These are phyloP conservation scores for Caenorhabditis plicata DNA, from an alignment of 2,888 invertebrate genomes.

Conservation along the genomic window DNA sequence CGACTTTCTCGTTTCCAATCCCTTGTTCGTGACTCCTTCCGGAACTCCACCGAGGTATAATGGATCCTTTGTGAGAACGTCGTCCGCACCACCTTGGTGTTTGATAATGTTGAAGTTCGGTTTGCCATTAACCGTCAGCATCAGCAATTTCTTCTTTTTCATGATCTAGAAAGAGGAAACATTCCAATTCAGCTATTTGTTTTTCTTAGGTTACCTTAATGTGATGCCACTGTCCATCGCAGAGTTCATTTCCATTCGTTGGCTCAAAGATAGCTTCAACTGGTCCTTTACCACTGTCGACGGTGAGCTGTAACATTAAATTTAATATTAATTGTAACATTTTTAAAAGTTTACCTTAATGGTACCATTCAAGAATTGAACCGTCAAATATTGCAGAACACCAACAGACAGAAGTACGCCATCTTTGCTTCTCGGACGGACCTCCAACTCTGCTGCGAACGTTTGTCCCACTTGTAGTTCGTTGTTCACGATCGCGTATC, in stretches of 20 bases:
- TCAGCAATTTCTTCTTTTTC: conserved; percentile 87
- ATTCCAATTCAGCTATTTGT: not conserved
- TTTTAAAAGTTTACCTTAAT: no score
- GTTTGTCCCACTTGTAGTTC: conserved; percentile 43
- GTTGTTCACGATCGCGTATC: conserved; percentile 65
- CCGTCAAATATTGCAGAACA: conserved; percentile 76
- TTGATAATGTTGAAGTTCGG: conserved; percentile 76
- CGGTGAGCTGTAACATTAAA: no score
- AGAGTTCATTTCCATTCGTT: conserved; percentile 71
- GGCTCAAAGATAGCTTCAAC: conserved; percentile 67
- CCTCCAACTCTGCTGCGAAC: conserved; percentile 59
- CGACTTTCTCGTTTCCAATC: conserved; percentile 31
- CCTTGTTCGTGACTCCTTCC: conserved; percentile 50
- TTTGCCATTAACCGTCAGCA: conserved; percentile 81
- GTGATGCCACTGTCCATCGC: conserved; percentile 93
- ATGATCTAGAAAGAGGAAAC: conserved; percentile 73
- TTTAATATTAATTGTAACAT: no score
- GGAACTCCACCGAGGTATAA: conserved; percentile 78
- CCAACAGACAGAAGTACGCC: conserved; percentile 63
- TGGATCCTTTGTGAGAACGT: conserved; percentile 80
- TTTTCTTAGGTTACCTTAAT: conserved; percentile 68
- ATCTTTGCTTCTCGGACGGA: conserved; percentile 58
- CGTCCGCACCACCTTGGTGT: conserved; percentile 73
- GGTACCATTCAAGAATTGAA: conserved; percentile 76
- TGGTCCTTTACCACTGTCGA: conserved; percentile 74